Evolutionary conservation across 2,888 invertebrate genomes (phyloP).

Genomic region (Nomada ferruginata): DNA sequence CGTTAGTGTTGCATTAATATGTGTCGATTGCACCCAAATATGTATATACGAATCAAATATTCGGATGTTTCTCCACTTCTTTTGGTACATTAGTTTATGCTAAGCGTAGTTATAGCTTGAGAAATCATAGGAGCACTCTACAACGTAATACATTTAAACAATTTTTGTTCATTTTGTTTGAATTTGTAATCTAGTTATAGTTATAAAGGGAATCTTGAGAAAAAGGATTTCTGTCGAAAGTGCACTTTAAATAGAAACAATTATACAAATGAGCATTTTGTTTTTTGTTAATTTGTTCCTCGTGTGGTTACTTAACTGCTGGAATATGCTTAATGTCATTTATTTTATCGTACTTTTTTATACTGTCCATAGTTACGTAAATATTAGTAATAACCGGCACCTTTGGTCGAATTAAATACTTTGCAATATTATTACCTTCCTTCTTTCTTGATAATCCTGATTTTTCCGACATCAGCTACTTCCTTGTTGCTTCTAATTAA

Average conservation of each 20-base stretch:
- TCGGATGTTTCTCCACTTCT: background rate
- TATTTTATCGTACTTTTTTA: background rate
- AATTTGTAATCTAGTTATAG: too few relatives aligned
- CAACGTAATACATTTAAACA: too few relatives aligned
- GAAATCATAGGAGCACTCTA: background rate
- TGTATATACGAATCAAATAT: background rate
- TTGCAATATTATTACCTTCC: background rate
- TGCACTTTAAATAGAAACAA: too few relatives aligned
- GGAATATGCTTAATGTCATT: too few relatives aligned
- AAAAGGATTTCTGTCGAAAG: too few relatives aligned
- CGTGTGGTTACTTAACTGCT: too few relatives aligned
- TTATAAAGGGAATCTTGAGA: too few relatives aligned
- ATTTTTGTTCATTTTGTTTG: too few relatives aligned
- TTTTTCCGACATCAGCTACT: background rate
- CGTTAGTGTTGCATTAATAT: conserved; percentile 83
- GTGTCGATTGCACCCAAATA: background rate
- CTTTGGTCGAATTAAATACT: background rate
- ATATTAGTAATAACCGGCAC: background rate
- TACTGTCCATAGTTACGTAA: background rate
- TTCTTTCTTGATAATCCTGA: too few relatives aligned
- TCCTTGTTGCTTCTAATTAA: background rate
- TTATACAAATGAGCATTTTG: too few relatives aligned
- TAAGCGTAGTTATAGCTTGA: background rate
- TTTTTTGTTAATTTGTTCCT: background rate
- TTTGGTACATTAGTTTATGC: background rate